These are phyloP conservation scores for Aphidius gifuensis DNA, from an alignment of 1,140 invertebrate species.

Conservation along the genomic window DNA sequence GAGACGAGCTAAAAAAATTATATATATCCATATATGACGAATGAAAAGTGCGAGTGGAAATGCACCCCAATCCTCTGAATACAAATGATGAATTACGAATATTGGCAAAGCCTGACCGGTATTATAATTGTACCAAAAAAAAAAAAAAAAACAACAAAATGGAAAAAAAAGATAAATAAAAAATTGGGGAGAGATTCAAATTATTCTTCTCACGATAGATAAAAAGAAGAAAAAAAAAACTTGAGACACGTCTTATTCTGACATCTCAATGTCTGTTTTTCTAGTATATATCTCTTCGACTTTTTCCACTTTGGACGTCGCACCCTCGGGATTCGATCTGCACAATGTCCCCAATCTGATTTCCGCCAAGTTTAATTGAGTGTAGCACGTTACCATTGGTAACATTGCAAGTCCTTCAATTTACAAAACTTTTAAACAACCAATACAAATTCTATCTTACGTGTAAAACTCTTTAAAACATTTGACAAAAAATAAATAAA, in stretches of 20 bases:
- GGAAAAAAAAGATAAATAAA: too few species aligned
- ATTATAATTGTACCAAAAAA: too few species aligned
- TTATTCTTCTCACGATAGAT: constrained; percentile 38
- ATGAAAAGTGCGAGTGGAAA: constrained; percentile 21
- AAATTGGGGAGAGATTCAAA: constrained; percentile 19
- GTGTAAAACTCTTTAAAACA: too few species aligned
- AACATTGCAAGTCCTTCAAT: background rate
- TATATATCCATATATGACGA: background rate
- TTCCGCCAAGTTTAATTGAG: constrained; percentile 52
- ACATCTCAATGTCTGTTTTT: too few species aligned
- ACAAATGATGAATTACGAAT: constrained; percentile 56
- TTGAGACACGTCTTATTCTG: too few species aligned
- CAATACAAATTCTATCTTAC: too few species aligned
- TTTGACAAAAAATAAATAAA: too few species aligned
- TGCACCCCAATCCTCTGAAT: constrained; percentile 46
- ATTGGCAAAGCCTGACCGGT: constrained; percentile 31
- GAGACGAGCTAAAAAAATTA: too few species aligned
- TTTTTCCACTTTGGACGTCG: too few species aligned
- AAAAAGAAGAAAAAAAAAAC: constrained; percentile 31
- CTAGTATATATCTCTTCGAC: too few species aligned
- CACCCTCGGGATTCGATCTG: background rate
- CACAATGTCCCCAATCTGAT: constrained; percentile 39
- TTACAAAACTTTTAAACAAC: too few species aligned
- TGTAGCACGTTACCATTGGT: constrained; percentile 35
- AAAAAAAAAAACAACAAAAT: too few species aligned